Base-by-base conservation (phyloP, 2,113 vertebrate genomes). In the Anseranas semipalmata region DNA sequence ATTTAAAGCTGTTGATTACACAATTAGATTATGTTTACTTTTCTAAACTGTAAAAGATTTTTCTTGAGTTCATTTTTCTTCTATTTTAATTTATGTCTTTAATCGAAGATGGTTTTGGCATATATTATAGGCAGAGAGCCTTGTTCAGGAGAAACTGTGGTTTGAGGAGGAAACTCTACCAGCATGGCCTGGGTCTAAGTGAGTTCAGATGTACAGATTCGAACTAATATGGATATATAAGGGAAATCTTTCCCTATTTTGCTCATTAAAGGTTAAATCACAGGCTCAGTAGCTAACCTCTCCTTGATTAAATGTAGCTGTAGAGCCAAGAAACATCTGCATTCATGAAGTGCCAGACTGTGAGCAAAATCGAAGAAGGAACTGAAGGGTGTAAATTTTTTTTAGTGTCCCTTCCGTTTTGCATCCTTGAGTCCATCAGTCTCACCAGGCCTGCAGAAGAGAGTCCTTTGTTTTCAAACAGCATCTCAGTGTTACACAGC, bases 151-250 rank as follows among this genome's bases (percentile, higher is more conserved):
- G 79, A 92, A 96, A 83, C 50, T 32, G 0, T 81, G 56, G 12
- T 73, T 91, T 89, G 74, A 73, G 89, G 33, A 94, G 56, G 66
- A 39, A 94, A 63, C 19, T 85, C 12, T 73, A 78, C 33, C 43
- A 92, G 28, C 13, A 19, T 55, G 59, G 32, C 4, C 8, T 87
- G 63, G 32, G 37, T 80, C 41, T 95, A 88, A 87, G 41, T 79
- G 60, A 96, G 19, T 87, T 28, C 82, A 95, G 79, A 91, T 94
- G 76, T 52, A 75, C 6, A 74, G 48, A 74, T 77, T 90, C 65
- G 75, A 85, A 85, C 37, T 81, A n/a, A 65, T 67, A 16, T 75
- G 63, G 55, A 66, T 77, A 45, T 58, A 33, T 6, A 2, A 48
- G 7, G 20, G 60, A 56, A 93, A 79, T 80, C 11, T 41, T 93